Conservation (phyloP, 2,797 vertebrate species). For the Passerculus sandwichensis region DNA sequence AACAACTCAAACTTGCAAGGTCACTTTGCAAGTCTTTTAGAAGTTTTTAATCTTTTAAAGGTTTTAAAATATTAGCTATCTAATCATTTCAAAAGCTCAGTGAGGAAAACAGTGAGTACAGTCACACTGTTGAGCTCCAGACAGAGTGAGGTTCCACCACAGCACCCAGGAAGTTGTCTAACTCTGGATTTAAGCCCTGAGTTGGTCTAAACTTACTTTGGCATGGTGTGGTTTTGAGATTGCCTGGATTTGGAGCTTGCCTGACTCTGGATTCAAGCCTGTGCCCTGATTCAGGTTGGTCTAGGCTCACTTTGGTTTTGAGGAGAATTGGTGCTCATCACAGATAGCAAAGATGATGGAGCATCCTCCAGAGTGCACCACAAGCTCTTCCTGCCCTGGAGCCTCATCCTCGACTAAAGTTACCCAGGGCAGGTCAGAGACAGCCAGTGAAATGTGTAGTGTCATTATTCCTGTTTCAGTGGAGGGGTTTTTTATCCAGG, state of each 20-base stretch:
- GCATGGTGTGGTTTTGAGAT: background rate
- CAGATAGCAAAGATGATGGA: background rate
- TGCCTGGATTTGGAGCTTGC: background rate
- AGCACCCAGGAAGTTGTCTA: background rate
- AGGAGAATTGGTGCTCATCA: fast-evolving
- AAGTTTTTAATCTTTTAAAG: conserved; percentile 1
- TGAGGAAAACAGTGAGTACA: background rate
- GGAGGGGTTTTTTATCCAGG: background rate
- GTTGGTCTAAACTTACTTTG: fast-evolving
- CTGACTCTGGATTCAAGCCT: background rate
- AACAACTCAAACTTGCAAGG: background rate
- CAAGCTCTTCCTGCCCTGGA: background rate
- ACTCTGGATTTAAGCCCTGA: background rate
- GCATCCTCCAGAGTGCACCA: background rate
- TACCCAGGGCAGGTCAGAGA: background rate
- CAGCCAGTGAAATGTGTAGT: background rate
- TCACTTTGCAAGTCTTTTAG: background rate
- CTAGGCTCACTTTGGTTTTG: background rate
- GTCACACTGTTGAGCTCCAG: background rate
- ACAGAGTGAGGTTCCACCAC: background rate
- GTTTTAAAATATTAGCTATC: background rate
- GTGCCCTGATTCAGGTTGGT: background rate
- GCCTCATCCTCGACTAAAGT: background rate
- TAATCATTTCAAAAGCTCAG: background rate
- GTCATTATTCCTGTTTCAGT: background rate